Conservation (phyloP, 2,113 vertebrate species). For the Cyanoderma ruficeps region DNA sequence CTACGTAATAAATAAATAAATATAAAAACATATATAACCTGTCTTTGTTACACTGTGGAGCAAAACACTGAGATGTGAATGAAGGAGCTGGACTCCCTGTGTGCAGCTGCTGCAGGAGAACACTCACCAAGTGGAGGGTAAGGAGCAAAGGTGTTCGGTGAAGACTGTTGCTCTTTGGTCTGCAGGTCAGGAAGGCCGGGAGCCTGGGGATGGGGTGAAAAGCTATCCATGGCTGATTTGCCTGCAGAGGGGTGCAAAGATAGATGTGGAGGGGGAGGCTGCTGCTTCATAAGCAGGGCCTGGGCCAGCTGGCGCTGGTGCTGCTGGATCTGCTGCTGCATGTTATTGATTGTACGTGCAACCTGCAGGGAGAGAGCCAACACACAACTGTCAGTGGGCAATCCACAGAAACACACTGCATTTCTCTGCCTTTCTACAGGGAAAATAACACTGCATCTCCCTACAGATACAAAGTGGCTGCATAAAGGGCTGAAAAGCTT, state of each 20-base stretch:
- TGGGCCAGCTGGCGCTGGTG: constrained; percentile 99
- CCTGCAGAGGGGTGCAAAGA: constrained; percentile 89
- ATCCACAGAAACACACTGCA: background rate
- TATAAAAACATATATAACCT: background rate
- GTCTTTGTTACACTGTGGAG: background rate
- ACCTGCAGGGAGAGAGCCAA: constrained; percentile 75
- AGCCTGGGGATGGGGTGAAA: constrained; percentile 86
- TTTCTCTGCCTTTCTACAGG: background rate
- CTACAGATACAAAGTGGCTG: background rate
- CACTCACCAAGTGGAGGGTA: constrained; percentile 89
- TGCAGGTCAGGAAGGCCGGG: constrained; percentile 93
- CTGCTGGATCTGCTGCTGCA: constrained; percentile 99
- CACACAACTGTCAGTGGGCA: background rate
- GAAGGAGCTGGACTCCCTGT: background rate
- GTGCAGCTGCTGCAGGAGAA: background rate
- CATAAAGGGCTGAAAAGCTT: background rate
- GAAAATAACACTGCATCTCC: background rate
- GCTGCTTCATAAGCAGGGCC: constrained; percentile 97
- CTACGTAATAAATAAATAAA: background rate
- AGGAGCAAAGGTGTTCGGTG: constrained; percentile 90
- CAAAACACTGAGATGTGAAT: background rate
- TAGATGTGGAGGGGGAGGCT: constrained; percentile 88
- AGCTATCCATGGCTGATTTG: constrained; percentile 93
- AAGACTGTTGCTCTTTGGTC: constrained; percentile 98
- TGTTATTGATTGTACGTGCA: constrained; percentile 99